Percentiles rank a stretch among this genome's conserved stretches.
Conservation (phyloP, 92 coral and sea anemone species). For the Ricordea florida region DNA sequence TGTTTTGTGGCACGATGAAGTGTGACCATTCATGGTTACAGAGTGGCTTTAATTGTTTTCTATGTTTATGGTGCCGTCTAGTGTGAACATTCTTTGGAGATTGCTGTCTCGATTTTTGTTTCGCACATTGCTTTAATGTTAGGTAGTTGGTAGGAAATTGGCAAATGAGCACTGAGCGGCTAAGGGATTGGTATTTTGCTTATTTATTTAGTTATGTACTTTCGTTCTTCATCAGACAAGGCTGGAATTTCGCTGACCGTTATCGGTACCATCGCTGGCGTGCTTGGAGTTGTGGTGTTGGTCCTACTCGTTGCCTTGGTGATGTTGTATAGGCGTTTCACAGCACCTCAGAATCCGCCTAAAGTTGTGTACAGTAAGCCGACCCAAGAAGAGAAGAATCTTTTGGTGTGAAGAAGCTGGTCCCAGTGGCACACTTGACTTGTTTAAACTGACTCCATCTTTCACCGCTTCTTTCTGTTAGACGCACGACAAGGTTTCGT, state of each 20-base stretch:
- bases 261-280: slow-evolving; percentile 73
- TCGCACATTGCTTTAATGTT: too few species aligned
- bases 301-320: slow-evolving; percentile 64
- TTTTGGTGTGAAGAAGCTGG: slow-evolving; percentile 49
- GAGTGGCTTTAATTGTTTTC: too few species aligned
- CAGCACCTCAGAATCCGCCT: slow-evolving; percentile 42
- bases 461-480: slow-evolving; percentile 13
- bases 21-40: not conserved
- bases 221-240: slow-evolving; percentile 3
- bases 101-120: too few species aligned
- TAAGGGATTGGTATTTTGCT: not conserved
- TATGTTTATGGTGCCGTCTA: too few species aligned
- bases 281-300: slow-evolving; percentile 70
- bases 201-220: not conserved
- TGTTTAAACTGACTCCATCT: not conserved
- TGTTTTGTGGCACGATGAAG: not conserved
- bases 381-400: slow-evolving; percentile 57
- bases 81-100: too few species aligned
- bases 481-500: not conserved
- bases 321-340: slow-evolving; percentile 51
- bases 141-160: too few species aligned
- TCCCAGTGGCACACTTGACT: slow-evolving; percentile 11
- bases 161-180: too few species aligned
- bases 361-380: slow-evolving; percentile 65
- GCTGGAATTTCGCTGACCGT: slow-evolving; percentile 54